These are phyloP conservation scores for Theocolax elegans DNA, from an alignment of 1,140 invertebrate species.

Conservation along the genomic window DNA sequence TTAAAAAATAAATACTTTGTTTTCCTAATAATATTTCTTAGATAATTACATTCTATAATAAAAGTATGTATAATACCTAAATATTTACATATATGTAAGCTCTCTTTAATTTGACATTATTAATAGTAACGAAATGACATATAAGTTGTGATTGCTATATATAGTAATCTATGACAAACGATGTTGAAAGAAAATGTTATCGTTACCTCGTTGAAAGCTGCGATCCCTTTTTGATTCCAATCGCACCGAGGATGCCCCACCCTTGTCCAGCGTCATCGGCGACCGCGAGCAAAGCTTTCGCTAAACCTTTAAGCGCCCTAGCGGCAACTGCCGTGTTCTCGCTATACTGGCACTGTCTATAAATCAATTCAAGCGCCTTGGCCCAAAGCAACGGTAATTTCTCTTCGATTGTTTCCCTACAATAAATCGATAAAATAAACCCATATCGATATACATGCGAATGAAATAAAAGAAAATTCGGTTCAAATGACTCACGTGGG, in stretches of 20 bases:
- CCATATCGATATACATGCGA: neutral
- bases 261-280: slow-evolving; percentile 71
- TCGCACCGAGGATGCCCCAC: slow-evolving; percentile 73
- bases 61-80: too few species aligned
- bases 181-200: too few species aligned
- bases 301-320: slow-evolving; percentile 67
- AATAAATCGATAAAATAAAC: neutral
- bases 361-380: slow-evolving; percentile 68
- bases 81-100: too few species aligned
- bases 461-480: slow-evolving; percentile 5
- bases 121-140: too few species aligned
- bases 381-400: slow-evolving; percentile 73
- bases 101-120: too few species aligned
- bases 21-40: too few species aligned
- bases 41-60: too few species aligned
- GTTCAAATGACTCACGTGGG: slow-evolving; percentile 60
- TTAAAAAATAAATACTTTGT: too few species aligned
- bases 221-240: slow-evolving; percentile 73
- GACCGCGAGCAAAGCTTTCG: slow-evolving; percentile 64
- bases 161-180: too few species aligned
- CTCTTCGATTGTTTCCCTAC: slow-evolving; percentile 70
- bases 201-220: slow-evolving; percentile 70
- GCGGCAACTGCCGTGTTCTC: slow-evolving; percentile 64
- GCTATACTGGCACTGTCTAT: slow-evolving; percentile 67
- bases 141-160: too few species aligned